Evolutionary conservation across 2,888 invertebrate genomes (phyloP).

Genomic region (Dicranocentrus wangi): DNA sequence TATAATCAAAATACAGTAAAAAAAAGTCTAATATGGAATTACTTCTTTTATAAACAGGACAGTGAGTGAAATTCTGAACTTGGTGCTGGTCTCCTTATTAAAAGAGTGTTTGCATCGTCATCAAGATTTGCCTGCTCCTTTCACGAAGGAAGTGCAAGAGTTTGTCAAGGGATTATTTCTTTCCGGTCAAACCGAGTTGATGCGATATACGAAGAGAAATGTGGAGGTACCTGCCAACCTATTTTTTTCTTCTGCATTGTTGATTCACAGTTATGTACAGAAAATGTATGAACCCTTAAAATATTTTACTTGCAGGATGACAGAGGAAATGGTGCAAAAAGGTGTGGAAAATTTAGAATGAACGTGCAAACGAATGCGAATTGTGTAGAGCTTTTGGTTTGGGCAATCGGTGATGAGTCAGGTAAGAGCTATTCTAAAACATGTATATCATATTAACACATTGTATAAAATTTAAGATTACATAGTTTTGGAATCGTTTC

Average conservation of each 20-base stretch:
- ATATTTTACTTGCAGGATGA: background rate
- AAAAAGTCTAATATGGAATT: too few relatives aligned
- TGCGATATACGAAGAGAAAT: constrained; percentile 69
- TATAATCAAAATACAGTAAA: too few relatives aligned
- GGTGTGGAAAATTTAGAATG: constrained; percentile 84
- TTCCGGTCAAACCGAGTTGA: constrained; percentile 93
- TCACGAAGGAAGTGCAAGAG: constrained; percentile 93
- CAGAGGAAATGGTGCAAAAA: constrained; percentile 49
- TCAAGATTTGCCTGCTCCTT: constrained; percentile 91
- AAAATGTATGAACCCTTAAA: too few relatives aligned
- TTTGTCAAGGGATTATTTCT: constrained; percentile 92
- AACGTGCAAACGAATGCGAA: constrained; percentile 98
- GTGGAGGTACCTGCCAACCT: constrained; percentile 46
- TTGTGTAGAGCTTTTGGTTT: constrained; percentile 96
- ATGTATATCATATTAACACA: background rate
- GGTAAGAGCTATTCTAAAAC: constrained; percentile 79
- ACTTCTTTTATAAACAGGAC: constrained; percentile 81
- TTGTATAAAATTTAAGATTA: background rate
- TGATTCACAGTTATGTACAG: too few relatives aligned
- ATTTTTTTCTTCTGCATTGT: too few relatives aligned
- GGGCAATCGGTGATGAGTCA: constrained; percentile 97
- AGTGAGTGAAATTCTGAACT: constrained; percentile 93
- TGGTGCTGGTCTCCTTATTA: constrained; percentile 93
- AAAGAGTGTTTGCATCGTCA: constrained; percentile 89
- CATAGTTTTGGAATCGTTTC: too few relatives aligned